phyloP scores from a whole-genome alignment of 1,140 invertebrate species.

The Cydia amplana region DNA sequence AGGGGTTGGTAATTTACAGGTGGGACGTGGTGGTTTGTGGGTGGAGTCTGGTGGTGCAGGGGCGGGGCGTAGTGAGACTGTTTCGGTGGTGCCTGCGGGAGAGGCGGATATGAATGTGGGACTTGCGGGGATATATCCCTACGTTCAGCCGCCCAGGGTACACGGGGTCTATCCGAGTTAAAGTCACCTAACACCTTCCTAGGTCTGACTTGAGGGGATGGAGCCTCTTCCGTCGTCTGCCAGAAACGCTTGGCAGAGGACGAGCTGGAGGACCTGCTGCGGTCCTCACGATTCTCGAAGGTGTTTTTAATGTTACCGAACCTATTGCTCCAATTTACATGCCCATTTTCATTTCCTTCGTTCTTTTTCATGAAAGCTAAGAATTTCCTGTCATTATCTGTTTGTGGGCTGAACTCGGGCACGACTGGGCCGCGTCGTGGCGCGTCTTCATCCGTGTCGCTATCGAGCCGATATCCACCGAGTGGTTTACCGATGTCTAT shows the following conservation, averaged over 20 bases:
- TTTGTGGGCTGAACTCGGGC: slow-evolving; percentile 88
- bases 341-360: slow-evolving; percentile 71
- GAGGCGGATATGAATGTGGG: slow-evolving; percentile 44
- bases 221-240: slow-evolving; percentile 78
- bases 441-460: slow-evolving; percentile 74
- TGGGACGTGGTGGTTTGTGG: slow-evolving; percentile 31
- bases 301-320: slow-evolving; percentile 93
- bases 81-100: slow-evolving; percentile 57
- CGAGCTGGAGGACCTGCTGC: slow-evolving; percentile 61
- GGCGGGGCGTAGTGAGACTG: slow-evolving; percentile 36
- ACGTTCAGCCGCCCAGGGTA: slow-evolving; percentile 66
- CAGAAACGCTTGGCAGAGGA: slow-evolving; percentile 80
- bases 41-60: slow-evolving; percentile 46
- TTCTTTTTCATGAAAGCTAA: slow-evolving; percentile 90
- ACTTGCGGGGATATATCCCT: slow-evolving; percentile 48
- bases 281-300: slow-evolving; percentile 82
- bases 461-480: slow-evolving; percentile 77
- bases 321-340: slow-evolving; percentile 86
- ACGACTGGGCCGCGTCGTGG: slow-evolving; percentile 64
- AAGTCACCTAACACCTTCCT: slow-evolving; percentile 53
- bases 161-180: slow-evolving; percentile 53
- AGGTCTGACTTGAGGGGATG: slow-evolving; percentile 43
- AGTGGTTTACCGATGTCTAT: slow-evolving; percentile 90
- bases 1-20: slow-evolving; percentile 41
- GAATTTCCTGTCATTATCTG: slow-evolving; percentile 91